Evolutionary conservation across 2,797 vertebrate species (phyloP), one percentile per base, ranked within the genome.

Genomic region (Cyprinodon diabolis): DNA sequence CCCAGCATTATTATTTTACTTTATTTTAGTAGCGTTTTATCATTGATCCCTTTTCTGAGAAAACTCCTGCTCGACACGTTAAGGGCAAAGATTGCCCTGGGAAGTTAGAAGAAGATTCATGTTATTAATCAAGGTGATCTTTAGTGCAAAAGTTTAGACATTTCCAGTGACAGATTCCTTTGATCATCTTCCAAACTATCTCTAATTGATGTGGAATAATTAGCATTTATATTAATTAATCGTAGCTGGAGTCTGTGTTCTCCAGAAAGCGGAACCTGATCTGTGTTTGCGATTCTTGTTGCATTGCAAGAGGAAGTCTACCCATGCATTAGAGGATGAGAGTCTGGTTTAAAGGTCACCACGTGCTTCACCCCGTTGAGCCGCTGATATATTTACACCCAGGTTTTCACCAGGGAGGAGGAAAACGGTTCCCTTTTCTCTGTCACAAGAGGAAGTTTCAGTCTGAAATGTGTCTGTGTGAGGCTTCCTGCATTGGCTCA

Each of bases 291-390:
- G 58, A 55, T 10, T 47, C 4, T 21, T 51, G 62, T 77, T 87
- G 65, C 63, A 60, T 72, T 76, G 66, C 57, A 77, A 75, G 69
- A 78, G 84, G 80, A 91, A 87, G 69, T 81, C 19, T 43, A 52
- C 67, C 45, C 60, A 14, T 69, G 66, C 19, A 9, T 37, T 13
- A 17, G 25, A 76, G 78, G 79, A 84, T 75, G 25, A 71, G 71
- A 86, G 69, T 80, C 76, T 81, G 80, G 82, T 72, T 47, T 68
- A 85, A 82, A 84, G 84, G 83, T 73, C 83, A 72, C 15, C 11
- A 13, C 55, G 43, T 45, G 72, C 25, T 66, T 55, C 60, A 12
- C 40, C 11, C 58, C 37, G 25, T 72, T 52, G 49, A 19, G 52
- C 47, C 60, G 60, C 12, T 69, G 75, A 72, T 84, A 56, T 73